phyloP scores from a whole-genome alignment of 1,140 invertebrate species.

The Leptopilina clavipes region DNA sequence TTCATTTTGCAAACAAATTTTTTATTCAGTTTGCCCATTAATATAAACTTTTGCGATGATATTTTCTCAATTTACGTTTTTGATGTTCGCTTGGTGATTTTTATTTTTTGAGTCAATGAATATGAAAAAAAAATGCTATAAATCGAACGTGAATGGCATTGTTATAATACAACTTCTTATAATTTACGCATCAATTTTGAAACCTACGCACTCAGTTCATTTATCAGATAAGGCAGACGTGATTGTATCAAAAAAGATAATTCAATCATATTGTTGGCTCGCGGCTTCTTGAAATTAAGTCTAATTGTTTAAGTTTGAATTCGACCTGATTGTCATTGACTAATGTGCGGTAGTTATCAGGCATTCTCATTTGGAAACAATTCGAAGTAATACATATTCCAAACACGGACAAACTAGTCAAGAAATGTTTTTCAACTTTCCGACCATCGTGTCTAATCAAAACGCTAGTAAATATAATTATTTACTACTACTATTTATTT shows the following conservation, averaged over 20 bases:
- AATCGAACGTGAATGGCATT: background rate
- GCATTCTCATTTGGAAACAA: background rate
- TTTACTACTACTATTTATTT: no score
- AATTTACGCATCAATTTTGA: background rate
- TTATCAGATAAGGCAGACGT: constrained; percentile 42
- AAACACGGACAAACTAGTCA: no score
- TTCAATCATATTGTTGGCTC: constrained; percentile 58
- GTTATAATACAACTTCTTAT: background rate
- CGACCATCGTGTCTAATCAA: background rate
- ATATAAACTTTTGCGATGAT: no score
- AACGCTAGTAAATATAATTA: no score
- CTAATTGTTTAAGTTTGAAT: constrained; percentile 67
- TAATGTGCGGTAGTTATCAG: constrained; percentile 48
- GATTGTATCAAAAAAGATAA: constrained; percentile 50
- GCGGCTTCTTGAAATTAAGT: constrained; percentile 66
- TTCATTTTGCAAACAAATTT: no score
- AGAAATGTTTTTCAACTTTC: background rate
- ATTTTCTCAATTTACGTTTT: no score
- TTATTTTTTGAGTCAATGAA: no score
- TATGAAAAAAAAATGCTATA: no score
- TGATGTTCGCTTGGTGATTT: no score
- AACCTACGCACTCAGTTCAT: constrained; percentile 34
- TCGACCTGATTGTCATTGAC: constrained; percentile 66
- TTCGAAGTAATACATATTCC: background rate
- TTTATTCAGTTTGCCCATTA: no score